A percentile compares a stretch with the other conserved stretches of the same genome.
Evolutionary conservation across 2,113 vertebrate species (phyloP).

Genomic region (Alces alces): DNA sequence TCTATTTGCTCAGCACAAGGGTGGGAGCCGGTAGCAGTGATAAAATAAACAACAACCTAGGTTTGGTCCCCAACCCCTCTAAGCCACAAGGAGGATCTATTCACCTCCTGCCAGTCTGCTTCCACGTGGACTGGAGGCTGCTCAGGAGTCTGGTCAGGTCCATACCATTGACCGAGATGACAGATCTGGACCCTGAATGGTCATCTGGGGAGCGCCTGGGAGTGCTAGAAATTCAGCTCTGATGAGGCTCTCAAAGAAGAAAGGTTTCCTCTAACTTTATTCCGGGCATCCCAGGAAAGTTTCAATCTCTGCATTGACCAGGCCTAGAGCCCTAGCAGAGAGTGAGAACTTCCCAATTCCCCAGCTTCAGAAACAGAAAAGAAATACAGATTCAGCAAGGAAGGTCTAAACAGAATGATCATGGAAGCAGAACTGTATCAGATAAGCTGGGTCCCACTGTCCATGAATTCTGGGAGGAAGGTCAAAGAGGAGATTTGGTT

Average conservation of each 20-base stretch:
- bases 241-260: background rate
- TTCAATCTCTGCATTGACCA: rapidly evolving
- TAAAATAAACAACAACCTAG: background rate
- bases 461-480: background rate
- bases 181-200: too few relatives aligned
- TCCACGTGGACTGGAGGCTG: background rate
- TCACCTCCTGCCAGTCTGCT: background rate
- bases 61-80: background rate
- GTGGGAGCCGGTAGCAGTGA: background rate
- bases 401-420: background rate
- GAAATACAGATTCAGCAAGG: background rate
- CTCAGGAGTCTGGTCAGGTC: background rate
- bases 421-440: background rate
- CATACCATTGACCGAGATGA: background rate
- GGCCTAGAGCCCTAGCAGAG: too few relatives aligned
- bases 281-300: rapidly evolving
- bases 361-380: background rate
- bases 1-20: background rate
- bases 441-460: background rate
- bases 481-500: background rate
- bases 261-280: background rate
- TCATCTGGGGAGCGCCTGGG: background rate
- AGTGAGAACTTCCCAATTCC: rapidly evolving
- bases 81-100: background rate
- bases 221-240: background rate